A percentile compares a stretch with the other conserved stretches of the same genome.
Conservation (phyloP, 2,113 vertebrate species). For the Salvelinus alpinus region DNA sequence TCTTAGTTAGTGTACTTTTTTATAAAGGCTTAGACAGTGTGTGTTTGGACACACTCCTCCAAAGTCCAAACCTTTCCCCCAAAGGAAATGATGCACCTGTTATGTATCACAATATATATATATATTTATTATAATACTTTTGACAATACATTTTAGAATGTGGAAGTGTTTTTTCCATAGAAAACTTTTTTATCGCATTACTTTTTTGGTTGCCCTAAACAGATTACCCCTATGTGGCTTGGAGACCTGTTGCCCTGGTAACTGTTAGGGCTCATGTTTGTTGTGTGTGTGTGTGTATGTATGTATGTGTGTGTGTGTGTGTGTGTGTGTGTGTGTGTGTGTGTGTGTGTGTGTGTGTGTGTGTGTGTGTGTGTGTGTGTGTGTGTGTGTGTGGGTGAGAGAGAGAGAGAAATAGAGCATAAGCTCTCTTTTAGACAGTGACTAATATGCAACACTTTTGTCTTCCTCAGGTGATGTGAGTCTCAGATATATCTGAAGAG, state of each 20-base stretch:
- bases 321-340: too few relatives aligned
- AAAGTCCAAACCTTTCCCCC: too few relatives aligned
- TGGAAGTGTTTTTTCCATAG: neutral
- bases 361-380: too few relatives aligned
- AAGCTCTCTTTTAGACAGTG: too few relatives aligned
- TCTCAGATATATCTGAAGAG: neutral
- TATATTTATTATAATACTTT: neutral
- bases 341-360: too few relatives aligned
- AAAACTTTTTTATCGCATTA: neutral
- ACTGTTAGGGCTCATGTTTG: slow-evolving; percentile 15
- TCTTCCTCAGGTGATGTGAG: neutral
- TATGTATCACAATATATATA: too few relatives aligned
- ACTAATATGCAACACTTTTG: too few relatives aligned
- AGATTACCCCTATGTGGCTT: slow-evolving; percentile 37
- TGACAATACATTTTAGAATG: neutral
- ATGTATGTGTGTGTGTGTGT: too few relatives aligned
- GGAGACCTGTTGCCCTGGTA: slow-evolving; percentile 40
- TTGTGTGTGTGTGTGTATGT: neutral
- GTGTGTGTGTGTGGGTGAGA: too few relatives aligned
- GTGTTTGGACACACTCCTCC: too few relatives aligned
- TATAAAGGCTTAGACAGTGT: neutral
- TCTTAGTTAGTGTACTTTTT: neutral
- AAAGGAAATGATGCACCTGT: too few relatives aligned
- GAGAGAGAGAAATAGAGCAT: too few relatives aligned
- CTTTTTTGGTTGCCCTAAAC: neutral